Evolutionary conservation across 2,113 vertebrate species (phyloP), one percentile per base, ranked within the genome.

Genomic region (Neogobius melanostomus): DNA sequence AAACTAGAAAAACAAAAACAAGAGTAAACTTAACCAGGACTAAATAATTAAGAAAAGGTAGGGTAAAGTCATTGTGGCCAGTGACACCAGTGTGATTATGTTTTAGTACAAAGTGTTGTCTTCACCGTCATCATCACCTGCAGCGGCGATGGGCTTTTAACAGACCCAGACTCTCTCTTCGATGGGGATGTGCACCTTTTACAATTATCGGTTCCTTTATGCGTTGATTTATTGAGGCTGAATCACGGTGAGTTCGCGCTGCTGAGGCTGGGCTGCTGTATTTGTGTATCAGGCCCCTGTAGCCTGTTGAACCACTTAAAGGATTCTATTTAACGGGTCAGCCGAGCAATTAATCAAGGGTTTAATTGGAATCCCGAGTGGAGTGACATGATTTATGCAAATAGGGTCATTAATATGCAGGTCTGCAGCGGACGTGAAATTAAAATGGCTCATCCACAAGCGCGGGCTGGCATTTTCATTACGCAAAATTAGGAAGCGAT

Each of bases 341-440:
- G 84, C 81, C 83, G 76, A 90, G 84, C 89, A 91, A 91, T 91
- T 92, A 92, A 90, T 91, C 89, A 90, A 90, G 88, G 85, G 88
- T 88, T 90, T 88, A 90, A 91, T 91, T 92, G 88, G 88, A 90
- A 91, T 89, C 86, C 88, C 76, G 82, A 89, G 82, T 86, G 88
- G 87, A 91, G 86, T 91, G 91, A 90, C 88, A 90, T 88, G 87
- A 91, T 92, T 88, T 92, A 92, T 93, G 91, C 89, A 92, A 90
- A 93, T 92, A 43, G 85, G 85, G 82, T 91, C 72, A 91, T 92
- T 91, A 91, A 91, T 91, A 91, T 92, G 86, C 91, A 82, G 74
- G 81, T 77, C 80, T 84, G 86, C 77, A 72, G 88, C 84, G 67
- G 53, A 81, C 75, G 76, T 84, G 71, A 90, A 91, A 91, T 91